Conservation (phyloP, 2,113 vertebrate genomes). For the Trochalopteron elliotii region DNA sequence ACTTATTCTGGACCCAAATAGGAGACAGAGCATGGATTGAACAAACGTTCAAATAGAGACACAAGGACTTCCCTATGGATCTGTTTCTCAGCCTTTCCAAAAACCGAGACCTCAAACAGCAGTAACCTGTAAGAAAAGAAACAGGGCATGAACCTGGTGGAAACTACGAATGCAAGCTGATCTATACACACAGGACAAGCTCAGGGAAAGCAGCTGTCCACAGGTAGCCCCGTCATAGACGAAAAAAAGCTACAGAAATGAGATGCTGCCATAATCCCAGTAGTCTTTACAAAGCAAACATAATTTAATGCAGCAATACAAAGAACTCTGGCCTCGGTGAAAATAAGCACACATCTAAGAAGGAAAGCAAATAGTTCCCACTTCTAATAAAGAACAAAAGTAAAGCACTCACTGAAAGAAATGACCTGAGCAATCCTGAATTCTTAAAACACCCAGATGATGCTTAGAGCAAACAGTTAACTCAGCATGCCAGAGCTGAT, state of each 20-base stretch:
- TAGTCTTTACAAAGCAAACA: slow-evolving; percentile 49
- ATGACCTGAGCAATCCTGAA: not conserved
- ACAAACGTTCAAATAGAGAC: not conserved
- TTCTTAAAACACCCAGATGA: not conserved
- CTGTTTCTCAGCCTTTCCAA: not conserved
- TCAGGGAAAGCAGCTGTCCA: not conserved
- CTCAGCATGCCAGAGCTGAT: not conserved
- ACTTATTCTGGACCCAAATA: not conserved
- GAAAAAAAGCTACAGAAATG: slow-evolving; percentile 3
- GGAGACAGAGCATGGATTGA: not conserved
- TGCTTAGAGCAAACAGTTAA: not conserved
- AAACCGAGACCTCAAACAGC: not conserved
- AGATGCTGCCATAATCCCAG: slow-evolving; percentile 25
- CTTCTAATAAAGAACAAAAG: slow-evolving; percentile 39
- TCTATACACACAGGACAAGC: not conserved
- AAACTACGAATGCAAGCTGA: not conserved
- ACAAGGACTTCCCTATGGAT: not conserved
- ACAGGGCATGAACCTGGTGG: not conserved
- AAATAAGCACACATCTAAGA: slow-evolving; percentile 54
- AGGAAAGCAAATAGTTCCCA: slow-evolving; percentile 48
- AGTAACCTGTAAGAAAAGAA: not conserved
- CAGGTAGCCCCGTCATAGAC: not conserved
- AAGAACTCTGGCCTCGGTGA: not conserved
- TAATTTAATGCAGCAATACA: slow-evolving; percentile 37
- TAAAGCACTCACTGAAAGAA: slow-evolving; percentile 19